These are phyloP conservation scores for Graptemys geographica DNA, from an alignment of 2,797 vertebrate species.

Conservation along the genomic window DNA sequence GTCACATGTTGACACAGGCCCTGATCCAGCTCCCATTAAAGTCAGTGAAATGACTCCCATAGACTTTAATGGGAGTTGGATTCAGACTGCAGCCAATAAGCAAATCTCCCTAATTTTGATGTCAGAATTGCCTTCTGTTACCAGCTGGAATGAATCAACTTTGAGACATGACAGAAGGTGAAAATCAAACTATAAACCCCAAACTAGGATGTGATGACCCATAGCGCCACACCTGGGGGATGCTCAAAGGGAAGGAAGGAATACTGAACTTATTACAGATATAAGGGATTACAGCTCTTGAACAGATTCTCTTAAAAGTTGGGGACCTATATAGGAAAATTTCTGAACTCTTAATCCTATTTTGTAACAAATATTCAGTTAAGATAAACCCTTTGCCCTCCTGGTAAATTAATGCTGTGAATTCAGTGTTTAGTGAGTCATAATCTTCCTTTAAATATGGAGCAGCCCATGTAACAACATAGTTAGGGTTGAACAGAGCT, in stretches of 20 bases:
- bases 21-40: neutral
- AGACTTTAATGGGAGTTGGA: neutral
- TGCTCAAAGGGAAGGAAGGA: accelerated
- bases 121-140: neutral
- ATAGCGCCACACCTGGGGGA: neutral
- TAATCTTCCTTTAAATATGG: neutral
- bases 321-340: neutral
- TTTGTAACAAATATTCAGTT: neutral
- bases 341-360: neutral
- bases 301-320: neutral
- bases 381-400: neutral
- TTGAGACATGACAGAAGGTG: neutral
- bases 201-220: neutral
- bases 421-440: constrained; percentile 17
- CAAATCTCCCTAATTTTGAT: constrained; percentile 1
- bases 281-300: no score
- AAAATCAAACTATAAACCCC: neutral
- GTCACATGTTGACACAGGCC: neutral
- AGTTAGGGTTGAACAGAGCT: constrained; percentile 1
- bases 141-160: neutral
- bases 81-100: neutral
- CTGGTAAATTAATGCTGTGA: neutral
- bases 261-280: no score
- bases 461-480: neutral
- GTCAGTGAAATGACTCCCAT: neutral